These are phyloP conservation scores for Drosophila kikkawai DNA, from an alignment of 1,140 invertebrate genomes.

Conservation along the genomic window DNA sequence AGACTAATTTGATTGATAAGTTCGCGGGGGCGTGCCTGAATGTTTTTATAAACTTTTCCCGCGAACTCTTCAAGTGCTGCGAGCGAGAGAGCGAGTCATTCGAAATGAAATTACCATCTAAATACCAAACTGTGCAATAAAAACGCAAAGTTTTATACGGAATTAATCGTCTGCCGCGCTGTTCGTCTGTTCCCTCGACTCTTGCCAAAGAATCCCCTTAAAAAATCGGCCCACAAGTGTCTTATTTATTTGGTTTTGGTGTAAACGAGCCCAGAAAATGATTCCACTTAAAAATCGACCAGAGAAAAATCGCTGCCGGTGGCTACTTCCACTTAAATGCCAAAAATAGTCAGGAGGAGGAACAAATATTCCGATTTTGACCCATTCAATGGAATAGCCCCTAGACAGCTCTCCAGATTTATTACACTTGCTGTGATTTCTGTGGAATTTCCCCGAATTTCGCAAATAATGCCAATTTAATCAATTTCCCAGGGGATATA, in stretches of 20 bases:
- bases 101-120: conserved; percentile 20
- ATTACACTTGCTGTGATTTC: conserved; percentile 44
- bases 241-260: conserved; percentile 53
- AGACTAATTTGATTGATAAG: conserved; percentile 39
- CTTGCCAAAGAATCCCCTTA: conserved; percentile 3
- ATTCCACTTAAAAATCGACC: conserved; percentile 63
- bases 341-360: conserved; percentile 47
- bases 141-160: conserved; percentile 63
- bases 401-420: conserved; percentile 37
- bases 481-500: conserved; percentile 19
- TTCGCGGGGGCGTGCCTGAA: conserved; percentile 21
- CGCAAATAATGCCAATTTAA: conserved; percentile 7
- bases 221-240: conserved; percentile 16
- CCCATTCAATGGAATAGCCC: conserved; percentile 46
- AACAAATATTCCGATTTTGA: conserved; percentile 13
- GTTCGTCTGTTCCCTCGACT: conserved; percentile 13
- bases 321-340: conserved; percentile 53
- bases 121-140: conserved; percentile 56
- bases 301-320: neutral
- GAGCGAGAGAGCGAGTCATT: neutral
- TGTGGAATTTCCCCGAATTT: conserved; percentile 40
- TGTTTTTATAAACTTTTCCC: conserved; percentile 71
- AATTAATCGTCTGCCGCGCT: conserved; percentile 34
- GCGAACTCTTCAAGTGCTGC: conserved; percentile 43
- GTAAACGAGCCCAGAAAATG: conserved; percentile 34